Conservation (phyloP, 2,888 invertebrate species). For the Pachycephus smyrnensis region DNA sequence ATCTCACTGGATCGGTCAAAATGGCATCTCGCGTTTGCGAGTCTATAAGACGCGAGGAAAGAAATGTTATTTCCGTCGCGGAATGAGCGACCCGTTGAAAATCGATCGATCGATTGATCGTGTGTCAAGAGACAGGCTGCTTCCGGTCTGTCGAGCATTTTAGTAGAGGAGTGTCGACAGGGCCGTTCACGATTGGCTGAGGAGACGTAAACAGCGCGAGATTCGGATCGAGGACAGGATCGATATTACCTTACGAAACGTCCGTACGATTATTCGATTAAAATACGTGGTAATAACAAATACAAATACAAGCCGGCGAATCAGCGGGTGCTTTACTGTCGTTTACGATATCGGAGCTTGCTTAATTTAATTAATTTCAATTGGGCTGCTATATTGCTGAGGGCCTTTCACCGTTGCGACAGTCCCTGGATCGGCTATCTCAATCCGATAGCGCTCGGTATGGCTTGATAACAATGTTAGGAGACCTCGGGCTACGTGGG, state of each 20-base stretch:
- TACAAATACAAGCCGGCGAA: neutral
- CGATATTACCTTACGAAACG: neutral
- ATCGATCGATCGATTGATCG: neutral
- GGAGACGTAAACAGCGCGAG: neutral
- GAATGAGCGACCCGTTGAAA: neutral
- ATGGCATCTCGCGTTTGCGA: no score
- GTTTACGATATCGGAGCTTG: conserved; percentile 1
- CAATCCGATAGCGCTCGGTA: conserved; percentile 42
- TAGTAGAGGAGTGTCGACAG: neutral
- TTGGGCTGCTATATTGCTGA: conserved; percentile 35
- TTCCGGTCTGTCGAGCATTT: neutral
- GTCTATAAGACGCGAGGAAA: neutral
- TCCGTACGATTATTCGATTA: neutral
- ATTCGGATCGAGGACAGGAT: conserved; percentile 3
- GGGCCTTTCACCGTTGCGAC: conserved; percentile 58
- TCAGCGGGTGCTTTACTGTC: neutral
- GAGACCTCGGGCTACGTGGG: conserved; percentile 44
- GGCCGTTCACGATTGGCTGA: neutral
- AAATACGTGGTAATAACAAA: neutral
- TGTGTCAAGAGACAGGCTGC: neutral
- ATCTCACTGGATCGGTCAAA: no score
- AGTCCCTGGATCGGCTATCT: conserved; percentile 42
- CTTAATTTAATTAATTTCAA: conserved; percentile 34
- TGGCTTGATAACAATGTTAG: conserved; percentile 53
- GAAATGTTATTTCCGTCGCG: conserved; percentile 1